Conservation (phyloP, 2,797 vertebrate species). For the Oryzias sinensis region DNA sequence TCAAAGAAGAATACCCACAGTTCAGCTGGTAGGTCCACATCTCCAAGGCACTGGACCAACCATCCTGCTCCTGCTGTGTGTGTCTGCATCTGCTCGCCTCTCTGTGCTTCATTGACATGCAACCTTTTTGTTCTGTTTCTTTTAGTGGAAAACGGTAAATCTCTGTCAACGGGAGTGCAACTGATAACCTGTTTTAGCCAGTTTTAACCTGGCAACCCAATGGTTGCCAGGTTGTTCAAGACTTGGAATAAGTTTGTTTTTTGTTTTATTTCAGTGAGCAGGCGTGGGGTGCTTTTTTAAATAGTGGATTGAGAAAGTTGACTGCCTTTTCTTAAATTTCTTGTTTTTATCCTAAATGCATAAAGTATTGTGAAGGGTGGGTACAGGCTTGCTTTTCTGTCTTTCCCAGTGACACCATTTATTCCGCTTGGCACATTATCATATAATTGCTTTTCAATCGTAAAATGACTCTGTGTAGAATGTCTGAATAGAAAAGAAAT, state of each 20-base stretch:
- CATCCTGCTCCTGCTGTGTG: constrained; percentile 47
- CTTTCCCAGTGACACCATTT: too few species aligned
- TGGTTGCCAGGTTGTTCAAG: constrained; percentile 63
- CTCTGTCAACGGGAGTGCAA: constrained; percentile 38
- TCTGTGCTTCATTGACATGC: constrained; percentile 40
- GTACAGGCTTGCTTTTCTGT: too few species aligned
- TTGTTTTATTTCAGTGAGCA: constrained; percentile 32
- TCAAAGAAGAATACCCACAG: constrained; percentile 19
- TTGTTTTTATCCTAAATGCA: too few species aligned
- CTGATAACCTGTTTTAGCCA: constrained; percentile 33
- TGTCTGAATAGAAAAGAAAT: too few species aligned
- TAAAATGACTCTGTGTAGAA: not conserved
- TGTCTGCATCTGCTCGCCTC: constrained; percentile 31
- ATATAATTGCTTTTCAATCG: constrained; percentile 1
- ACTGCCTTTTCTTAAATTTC: constrained; percentile 34
- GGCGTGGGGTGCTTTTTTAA: constrained; percentile 29
- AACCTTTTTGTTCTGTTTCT: constrained; percentile 57
- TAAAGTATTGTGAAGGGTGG: too few species aligned
- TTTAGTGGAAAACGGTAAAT: constrained; percentile 60
- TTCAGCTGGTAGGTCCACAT: constrained; percentile 46
- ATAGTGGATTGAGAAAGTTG: constrained; percentile 39
- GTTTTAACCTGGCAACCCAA: too few species aligned
- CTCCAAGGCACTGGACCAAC: constrained; percentile 54
- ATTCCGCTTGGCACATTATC: not conserved
- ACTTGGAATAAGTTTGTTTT: constrained; percentile 53